Percentiles rank a stretch among this genome's conserved stretches.
These are phyloP conservation scores for Eristalinus sepulchralis DNA, from an alignment of 2,888 invertebrate genomes.

Conservation along the genomic window DNA sequence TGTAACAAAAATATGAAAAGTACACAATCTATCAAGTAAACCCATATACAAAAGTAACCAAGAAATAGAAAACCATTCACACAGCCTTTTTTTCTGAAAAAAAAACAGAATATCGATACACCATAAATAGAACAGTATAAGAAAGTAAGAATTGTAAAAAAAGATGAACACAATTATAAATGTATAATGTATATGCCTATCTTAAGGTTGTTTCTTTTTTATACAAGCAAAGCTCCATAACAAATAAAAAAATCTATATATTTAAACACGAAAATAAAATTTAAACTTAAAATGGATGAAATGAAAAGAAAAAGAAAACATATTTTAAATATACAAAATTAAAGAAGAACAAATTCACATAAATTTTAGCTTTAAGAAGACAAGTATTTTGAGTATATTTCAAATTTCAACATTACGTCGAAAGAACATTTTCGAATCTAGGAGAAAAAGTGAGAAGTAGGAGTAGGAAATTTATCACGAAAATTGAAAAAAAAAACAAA, in stretches of 20 bases:
- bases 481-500: conserved; percentile 23
- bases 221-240: conserved; percentile 49
- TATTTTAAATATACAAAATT: neutral
- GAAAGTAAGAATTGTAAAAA: neutral
- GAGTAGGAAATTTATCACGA: conserved; percentile 1
- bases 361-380: conserved; percentile 46
- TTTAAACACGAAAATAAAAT: conserved; percentile 11
- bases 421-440: conserved; percentile 1
- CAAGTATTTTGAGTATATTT: conserved; percentile 40
- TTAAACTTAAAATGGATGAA: neutral
- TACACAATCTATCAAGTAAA: conserved; percentile 57
- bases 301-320: neutral
- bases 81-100: conserved; percentile 53
- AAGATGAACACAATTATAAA: conserved; percentile 8
- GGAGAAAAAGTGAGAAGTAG: neutral
- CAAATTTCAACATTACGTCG: conserved; percentile 37
- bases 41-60: conserved; percentile 31
- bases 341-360: conserved; percentile 30
- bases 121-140: conserved; percentile 11
- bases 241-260: conserved; percentile 19
- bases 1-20: conserved; percentile 32
- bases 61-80: conserved; percentile 33
- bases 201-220: conserved; percentile 61
- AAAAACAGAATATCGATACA: conserved; percentile 21
- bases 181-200: conserved; percentile 28